Base-by-base conservation (phyloP, 2,888 invertebrate species). In the Sesia bembeciformis region DNA sequence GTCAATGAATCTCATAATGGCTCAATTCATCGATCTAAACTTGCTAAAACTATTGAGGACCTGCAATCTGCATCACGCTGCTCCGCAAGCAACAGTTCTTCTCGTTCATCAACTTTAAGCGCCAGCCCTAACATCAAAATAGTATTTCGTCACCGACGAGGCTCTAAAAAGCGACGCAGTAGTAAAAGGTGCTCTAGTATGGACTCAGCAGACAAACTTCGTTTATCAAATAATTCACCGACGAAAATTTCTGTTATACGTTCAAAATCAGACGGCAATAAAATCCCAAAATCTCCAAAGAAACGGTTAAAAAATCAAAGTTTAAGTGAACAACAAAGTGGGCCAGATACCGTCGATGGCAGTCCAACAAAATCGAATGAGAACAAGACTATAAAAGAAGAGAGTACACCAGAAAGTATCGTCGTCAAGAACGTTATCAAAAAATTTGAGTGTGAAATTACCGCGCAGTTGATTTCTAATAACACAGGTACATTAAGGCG, bases 1-100 rank as follows among this genome's bases (percentile, higher is more conserved):
- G 90, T 92, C 59, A 80, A 72, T 53, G 90, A 90, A 62, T 81
- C 85, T 61, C 74, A 68, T 56, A 74, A 74, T 51, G 74, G 74
- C 4, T 68, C 90, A 4, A 70, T 90, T 49, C 91, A 90, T 60
- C 91, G 91, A 67, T 86, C 91, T 4, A 92, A 91, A 74, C 82
- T 92, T 54, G 78, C 76, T 39, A 91, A 91, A 65, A 81, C 90
- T 69, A 74, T 91, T 84, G 74, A 91, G 90, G 78, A 83, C 57
- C 61, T 81, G 57, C 78, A 55, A 40, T 68, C 76, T 43, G 70
- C 67, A 6, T 72, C 80, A 39, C 68, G 76, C 57, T 72, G 74
- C 63, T 76, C 81, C 3, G 73, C 73, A 38, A 87, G 84, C 60
- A 86, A 81, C 56, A 86, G 78, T 58, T 88, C 88, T n/a, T 85